Percentiles rank a stretch among this genome's conserved stretches.
phyloP scores from a whole-genome alignment of 1,140 invertebrate genomes.

The Drosophila teissieri region DNA sequence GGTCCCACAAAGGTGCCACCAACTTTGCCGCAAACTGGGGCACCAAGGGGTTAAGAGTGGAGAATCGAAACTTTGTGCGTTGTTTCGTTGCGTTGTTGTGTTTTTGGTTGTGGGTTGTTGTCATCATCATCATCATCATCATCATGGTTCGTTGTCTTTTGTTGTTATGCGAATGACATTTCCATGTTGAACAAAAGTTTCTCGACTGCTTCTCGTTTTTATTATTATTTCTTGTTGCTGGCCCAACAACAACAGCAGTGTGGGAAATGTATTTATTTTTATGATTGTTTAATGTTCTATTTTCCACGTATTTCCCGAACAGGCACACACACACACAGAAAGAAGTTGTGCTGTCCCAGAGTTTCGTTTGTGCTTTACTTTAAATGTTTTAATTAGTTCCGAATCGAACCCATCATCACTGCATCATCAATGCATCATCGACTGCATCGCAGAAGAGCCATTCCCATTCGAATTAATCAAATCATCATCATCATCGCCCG shows the following conservation, averaged over 20 bases:
- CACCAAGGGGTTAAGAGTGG: conserved; percentile 17
- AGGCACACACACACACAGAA: not conserved
- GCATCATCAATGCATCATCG: not conserved
- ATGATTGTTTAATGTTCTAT: conserved; percentile 80
- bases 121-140: conserved; percentile 24
- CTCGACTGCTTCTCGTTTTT: conserved; percentile 76
- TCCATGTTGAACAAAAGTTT: conserved; percentile 82
- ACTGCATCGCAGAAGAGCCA: conserved; percentile 7
- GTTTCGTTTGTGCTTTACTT: conserved; percentile 1
- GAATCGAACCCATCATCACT: conserved; percentile 32
- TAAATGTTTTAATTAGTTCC: conserved; percentile 58
- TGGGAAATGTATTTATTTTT: conserved; percentile 75
- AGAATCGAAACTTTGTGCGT: conserved; percentile 76
- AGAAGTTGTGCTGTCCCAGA: not conserved
- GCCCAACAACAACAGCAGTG: conserved; percentile 30
- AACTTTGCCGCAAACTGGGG: conserved; percentile 65
- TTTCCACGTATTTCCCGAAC: conserved; percentile 70
- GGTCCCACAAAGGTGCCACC: conserved; percentile 72
- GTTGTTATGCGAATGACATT: conserved; percentile 81
- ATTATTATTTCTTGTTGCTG: conserved; percentile 39
- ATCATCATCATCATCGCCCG: conserved; percentile 73
- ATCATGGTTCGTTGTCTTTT: conserved; percentile 39
- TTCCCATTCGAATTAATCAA: conserved; percentile 73
- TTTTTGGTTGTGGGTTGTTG: conserved; percentile 40
- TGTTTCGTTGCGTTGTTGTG: conserved; percentile 72